These are phyloP conservation scores for Raja brachyura DNA, from an alignment of 2,113 vertebrate species.

Conservation along the genomic window DNA sequence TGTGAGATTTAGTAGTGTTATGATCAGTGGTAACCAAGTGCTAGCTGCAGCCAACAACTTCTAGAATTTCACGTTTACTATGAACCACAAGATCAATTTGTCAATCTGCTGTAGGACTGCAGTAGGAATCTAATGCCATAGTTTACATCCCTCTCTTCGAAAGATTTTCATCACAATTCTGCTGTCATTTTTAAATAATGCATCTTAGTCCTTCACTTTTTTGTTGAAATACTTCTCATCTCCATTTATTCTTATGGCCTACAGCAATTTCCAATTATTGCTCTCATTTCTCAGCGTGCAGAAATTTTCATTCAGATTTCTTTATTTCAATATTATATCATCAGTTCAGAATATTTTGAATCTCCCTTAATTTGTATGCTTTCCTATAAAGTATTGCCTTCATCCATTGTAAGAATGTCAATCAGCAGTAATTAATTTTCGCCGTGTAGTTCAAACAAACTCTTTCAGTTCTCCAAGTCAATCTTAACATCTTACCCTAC, in stretches of 20 bases:
- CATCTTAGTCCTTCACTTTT: neutral
- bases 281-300: neutral
- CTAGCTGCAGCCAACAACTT: neutral
- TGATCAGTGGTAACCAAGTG: neutral
- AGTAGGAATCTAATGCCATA: neutral
- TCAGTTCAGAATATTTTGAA: neutral
- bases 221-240: neutral
- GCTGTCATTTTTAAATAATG: neutral
- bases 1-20: neutral
- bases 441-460: neutral
- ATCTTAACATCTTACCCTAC: neutral
- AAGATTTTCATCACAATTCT: conserved; percentile 7
- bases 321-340: neutral
- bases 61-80: neutral
- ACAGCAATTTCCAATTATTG: neutral
- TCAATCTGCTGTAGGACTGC: neutral
- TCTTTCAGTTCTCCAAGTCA: neutral
- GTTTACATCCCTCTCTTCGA: neutral
- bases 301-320: neutral
- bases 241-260: neutral
- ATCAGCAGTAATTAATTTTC: neutral
- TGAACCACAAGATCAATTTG: neutral
- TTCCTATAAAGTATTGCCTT: neutral
- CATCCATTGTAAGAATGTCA: neutral
- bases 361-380: neutral